These are phyloP conservation scores for Fringilla coelebs DNA, from an alignment of 2,797 vertebrate genomes.

Conservation along the genomic window DNA sequence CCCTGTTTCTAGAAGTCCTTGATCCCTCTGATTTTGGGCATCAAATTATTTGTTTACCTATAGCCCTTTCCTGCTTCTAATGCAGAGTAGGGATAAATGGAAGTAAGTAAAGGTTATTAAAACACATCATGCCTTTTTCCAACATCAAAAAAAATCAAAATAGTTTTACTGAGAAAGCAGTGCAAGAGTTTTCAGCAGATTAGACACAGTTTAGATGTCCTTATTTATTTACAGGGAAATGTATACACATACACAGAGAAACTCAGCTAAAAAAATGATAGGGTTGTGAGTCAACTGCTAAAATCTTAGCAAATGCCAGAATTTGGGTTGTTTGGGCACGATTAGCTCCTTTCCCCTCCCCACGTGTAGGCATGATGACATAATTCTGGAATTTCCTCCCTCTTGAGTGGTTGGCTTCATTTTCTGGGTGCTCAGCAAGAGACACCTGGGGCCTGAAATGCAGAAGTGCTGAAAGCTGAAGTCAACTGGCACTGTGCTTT, in stretches of 20 bases:
- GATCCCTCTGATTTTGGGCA: background rate
- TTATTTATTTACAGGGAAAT: background rate
- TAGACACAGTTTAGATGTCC: background rate
- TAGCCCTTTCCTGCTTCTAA: background rate
- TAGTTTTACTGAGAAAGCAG: background rate
- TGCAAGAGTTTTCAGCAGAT: background rate
- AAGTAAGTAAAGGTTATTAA: background rate
- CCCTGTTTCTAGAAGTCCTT: background rate
- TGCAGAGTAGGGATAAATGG: background rate
- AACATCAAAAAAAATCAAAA: background rate
- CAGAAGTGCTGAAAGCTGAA: constrained; percentile 3
- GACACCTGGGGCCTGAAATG: constrained; percentile 35
- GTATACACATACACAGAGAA: background rate
- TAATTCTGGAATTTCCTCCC: constrained; percentile 64
- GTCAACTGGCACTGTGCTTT: background rate
- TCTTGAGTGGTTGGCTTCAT: constrained; percentile 40
- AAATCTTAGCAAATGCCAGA: constrained; percentile 50
- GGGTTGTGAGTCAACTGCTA: background rate
- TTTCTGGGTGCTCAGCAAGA: constrained; percentile 54
- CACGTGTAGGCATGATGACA: constrained; percentile 26
- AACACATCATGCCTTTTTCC: background rate
- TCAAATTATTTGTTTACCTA: background rate
- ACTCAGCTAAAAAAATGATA: background rate
- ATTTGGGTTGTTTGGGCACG: constrained; percentile 45
- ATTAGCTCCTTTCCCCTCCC: constrained; percentile 25